These are phyloP conservation scores for Hippoglossus stenolepis DNA, from an alignment of 2,113 vertebrate species.

Conservation along the genomic window DNA sequence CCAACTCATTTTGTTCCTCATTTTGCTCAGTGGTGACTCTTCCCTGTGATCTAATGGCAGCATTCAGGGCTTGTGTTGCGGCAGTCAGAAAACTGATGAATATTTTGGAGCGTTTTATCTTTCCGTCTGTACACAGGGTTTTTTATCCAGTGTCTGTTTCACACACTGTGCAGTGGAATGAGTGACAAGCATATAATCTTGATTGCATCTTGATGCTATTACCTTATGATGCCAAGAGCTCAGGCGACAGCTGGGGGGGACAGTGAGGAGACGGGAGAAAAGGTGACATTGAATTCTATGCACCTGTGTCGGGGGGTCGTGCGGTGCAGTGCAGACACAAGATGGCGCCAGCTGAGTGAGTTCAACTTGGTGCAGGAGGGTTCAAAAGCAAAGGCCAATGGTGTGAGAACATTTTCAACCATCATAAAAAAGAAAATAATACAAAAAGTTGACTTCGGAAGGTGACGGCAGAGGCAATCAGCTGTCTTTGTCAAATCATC, in stretches of 20 bases:
- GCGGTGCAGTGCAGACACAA: conserved; percentile 48
- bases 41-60: conserved; percentile 43
- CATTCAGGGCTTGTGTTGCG: conserved; percentile 36
- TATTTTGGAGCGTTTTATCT: conserved; percentile 73
- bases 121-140: conserved; percentile 65
- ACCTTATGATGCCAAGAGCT: conserved; percentile 70
- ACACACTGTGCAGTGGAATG: conserved; percentile 57
- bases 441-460: conserved; percentile 20
- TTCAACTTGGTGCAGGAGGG: conserved; percentile 13
- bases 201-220: conserved; percentile 77
- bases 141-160: conserved; percentile 69
- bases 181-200: conserved; percentile 76
- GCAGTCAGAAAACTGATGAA: conserved; percentile 57
- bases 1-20: conserved; percentile 28
- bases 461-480: conserved; percentile 5
- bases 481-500: conserved; percentile 22
- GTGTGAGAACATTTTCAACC: conserved; percentile 11
- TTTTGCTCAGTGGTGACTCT: conserved; percentile 23
- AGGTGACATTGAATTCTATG: conserved; percentile 75
- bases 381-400: conserved; percentile 18
- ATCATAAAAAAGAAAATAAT: conserved; percentile 23
- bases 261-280: conserved; percentile 51
- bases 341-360: conserved; percentile 72
- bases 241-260: conserved; percentile 76
- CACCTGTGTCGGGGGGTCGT: conserved; percentile 56